Conservation (phyloP, 1,140 invertebrate genomes). For the Pinna nobilis region DNA sequence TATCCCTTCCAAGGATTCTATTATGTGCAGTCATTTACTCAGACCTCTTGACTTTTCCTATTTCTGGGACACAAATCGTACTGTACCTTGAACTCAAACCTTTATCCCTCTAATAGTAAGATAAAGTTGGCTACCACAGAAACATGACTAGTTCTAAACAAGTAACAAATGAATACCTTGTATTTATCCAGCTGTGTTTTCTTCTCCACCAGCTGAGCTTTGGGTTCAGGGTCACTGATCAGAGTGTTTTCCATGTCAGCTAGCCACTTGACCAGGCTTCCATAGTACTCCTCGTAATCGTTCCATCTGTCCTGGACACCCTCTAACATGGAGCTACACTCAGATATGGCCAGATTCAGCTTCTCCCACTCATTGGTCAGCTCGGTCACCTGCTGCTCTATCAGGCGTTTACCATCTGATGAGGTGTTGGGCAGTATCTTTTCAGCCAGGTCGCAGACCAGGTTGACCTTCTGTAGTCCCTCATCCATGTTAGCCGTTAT, state of each 20-base stretch:
- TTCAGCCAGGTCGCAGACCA: conserved; percentile 82
- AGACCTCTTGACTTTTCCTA: no score
- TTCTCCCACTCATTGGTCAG: conserved; percentile 91
- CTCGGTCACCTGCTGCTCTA: conserved; percentile 89
- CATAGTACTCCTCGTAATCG: conserved; percentile 86
- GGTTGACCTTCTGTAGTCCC: conserved; percentile 68
- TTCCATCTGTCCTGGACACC: conserved; percentile 90
- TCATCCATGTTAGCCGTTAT: conserved; percentile 69
- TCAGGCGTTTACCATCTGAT: conserved; percentile 88
- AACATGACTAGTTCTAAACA: no score
- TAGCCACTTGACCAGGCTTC: conserved; percentile 87
- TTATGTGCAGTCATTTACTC: no score
- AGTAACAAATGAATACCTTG: no score
- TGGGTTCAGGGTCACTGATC: conserved; percentile 78
- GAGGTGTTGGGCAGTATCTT: conserved; percentile 88
- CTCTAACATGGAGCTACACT: conserved; percentile 85
- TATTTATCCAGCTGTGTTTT: conserved; percentile 90
- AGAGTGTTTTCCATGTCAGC: conserved; percentile 76
- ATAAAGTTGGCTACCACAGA: no score
- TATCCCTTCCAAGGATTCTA: no score
- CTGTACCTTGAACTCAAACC: no score
- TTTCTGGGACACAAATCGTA: no score
- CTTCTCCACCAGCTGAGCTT: conserved; percentile 79
- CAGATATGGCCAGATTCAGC: conserved; percentile 86
- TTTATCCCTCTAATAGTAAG: no score